These are phyloP conservation scores for Cosmorhoe ocellata DNA, from an alignment of 2,888 invertebrate genomes.

Conservation along the genomic window DNA sequence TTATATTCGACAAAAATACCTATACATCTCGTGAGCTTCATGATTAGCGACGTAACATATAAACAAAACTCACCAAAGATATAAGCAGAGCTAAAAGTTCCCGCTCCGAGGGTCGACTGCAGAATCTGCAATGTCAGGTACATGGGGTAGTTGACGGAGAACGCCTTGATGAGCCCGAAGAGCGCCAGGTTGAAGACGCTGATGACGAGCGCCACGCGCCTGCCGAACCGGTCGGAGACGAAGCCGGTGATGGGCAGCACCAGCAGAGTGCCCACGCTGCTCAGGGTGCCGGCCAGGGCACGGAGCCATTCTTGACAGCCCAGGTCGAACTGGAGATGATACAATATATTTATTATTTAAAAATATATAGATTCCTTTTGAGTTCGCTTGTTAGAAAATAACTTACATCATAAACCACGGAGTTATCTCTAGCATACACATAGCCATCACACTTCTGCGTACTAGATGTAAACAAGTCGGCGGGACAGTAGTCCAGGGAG, in stretches of 20 bases:
- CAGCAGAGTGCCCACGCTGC: slow-evolving; percentile 86
- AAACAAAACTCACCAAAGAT: slow-evolving; percentile 53
- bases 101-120: slow-evolving; percentile 78
- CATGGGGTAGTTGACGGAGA: slow-evolving; percentile 80
- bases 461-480: slow-evolving; percentile 42
- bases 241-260: slow-evolving; percentile 86
- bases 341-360: too few species aligned
- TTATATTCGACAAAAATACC: too few species aligned
- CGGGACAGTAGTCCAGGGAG: slow-evolving; percentile 52
- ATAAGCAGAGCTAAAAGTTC: slow-evolving; percentile 78
- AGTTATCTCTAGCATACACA: slow-evolving; percentile 61
- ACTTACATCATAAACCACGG: slow-evolving; percentile 69
- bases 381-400: too few species aligned
- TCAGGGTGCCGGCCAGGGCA: slow-evolving; percentile 87
- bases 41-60: too few species aligned
- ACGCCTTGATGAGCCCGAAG: slow-evolving; percentile 78
- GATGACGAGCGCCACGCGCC: slow-evolving; percentile 73
- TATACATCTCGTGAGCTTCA: too few species aligned
- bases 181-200: slow-evolving; percentile 69
- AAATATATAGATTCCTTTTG: too few species aligned
- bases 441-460: slow-evolving; percentile 50
- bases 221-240: slow-evolving; percentile 85
- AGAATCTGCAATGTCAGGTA: slow-evolving; percentile 77
- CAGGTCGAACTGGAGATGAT: slow-evolving; percentile 81
- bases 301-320: slow-evolving; percentile 87